Base-by-base conservation (phyloP, 2,797 vertebrate genomes). In the Phataginus tetradactyla region DNA sequence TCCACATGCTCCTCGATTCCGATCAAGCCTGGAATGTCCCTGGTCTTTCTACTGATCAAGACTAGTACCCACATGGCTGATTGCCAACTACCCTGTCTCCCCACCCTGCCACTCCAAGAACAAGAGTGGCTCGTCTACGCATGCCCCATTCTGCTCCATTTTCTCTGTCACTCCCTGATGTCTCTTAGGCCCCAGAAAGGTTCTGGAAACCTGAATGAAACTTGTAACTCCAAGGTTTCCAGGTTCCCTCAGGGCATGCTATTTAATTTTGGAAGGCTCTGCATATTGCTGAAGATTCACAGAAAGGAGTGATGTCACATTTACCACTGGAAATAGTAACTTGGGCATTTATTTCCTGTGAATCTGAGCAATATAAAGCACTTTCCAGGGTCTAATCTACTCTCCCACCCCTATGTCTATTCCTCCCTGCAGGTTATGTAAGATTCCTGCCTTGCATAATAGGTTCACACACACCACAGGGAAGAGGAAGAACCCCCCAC, bases 121-220 rank as follows among this genome's bases (percentile, higher is more conserved):
- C 45, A 55, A 29, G 23, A 23, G 39, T 6, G 1, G 3, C 9
- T 45, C 32, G 2, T 51, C 34, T 32, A 13, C 0, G 18, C 2
- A 4, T 14, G 57, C 42, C 37, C 45, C 32, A 63, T n/a, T 72
- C 78, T 59, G 45, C 64, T 83, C n/a, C 37, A 57, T 57, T 49
- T 78, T 45, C 71, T 55, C 88, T 5, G 34, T 39, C 4, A 12
- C 39, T 77, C 49, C 23, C 20, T 3, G 29, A 13, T 55, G 69
- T 72, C 55, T 64, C 18, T 77, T 29, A 32, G 49, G 66, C 45
- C 53, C 68, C 14, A n/a, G 6, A 32, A 37, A 5, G 0, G 0
- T 4, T 8, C n/a, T 59, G 15, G 6, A 78, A 59, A 39, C 15
- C 13, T 25, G 0, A n/a, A 25, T 39, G n/a, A 29, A 12, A 18